Percentiles rank a stretch among this genome's conserved stretches.
phyloP scores from a whole-genome alignment of 2,797 vertebrate species.

The Pterois miles region DNA sequence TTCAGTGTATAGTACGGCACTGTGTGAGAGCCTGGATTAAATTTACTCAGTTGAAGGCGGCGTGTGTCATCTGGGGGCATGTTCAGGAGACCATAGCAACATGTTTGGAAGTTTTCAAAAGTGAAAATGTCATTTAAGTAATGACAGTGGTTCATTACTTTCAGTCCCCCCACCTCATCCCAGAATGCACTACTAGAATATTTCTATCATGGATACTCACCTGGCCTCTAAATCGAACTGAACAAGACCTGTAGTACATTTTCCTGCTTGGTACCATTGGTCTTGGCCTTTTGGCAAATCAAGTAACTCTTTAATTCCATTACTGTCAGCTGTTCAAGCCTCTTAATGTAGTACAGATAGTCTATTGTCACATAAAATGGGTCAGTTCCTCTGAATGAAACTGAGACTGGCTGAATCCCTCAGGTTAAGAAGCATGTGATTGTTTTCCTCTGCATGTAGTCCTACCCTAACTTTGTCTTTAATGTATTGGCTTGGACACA shows the following conservation, averaged over 20 bases:
- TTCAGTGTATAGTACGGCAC: background rate
- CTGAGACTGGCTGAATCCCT: background rate
- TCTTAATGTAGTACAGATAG: background rate
- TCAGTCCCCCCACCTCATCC: background rate
- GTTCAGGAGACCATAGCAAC: background rate
- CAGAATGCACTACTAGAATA: background rate
- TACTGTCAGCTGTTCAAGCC: background rate
- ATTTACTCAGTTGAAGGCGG: background rate
- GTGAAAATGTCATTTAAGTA: background rate
- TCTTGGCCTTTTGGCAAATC: background rate
- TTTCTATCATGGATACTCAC: background rate
- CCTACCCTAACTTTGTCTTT: slow-evolving; percentile 1
- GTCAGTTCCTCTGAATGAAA: background rate
- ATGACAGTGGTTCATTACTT: background rate
- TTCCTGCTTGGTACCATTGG: background rate
- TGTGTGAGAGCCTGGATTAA: background rate
- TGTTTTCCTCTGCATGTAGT: background rate
- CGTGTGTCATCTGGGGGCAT: background rate
- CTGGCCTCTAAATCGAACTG: background rate
- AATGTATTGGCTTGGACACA: background rate
- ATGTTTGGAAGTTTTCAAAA: background rate
- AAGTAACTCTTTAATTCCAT: background rate
- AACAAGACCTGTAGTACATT: background rate
- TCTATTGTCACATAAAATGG: background rate
- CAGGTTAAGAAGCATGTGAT: background rate